These are phyloP conservation scores for Mormoops blainvillei DNA, from an alignment of 2,113 vertebrate genomes.

Conservation along the genomic window DNA sequence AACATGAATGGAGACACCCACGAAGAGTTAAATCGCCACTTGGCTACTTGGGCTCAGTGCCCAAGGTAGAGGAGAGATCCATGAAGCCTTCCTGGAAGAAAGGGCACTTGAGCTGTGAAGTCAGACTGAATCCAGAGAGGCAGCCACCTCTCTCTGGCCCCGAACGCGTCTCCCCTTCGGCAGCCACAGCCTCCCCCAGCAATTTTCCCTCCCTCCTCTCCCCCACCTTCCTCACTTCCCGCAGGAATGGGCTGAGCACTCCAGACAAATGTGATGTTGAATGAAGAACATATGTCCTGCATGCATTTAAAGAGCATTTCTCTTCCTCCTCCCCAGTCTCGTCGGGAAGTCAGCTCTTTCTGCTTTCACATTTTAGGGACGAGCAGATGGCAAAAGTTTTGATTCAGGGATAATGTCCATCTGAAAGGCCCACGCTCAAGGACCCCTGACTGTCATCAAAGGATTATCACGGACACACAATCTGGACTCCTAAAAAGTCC, in stretches of 20 bases:
- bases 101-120: neutral
- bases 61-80: neutral
- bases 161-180: neutral
- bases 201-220: neutral
- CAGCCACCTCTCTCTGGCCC: neutral
- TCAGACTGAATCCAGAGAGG: neutral
- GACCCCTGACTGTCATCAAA: conserved; percentile 76
- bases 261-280: conserved; percentile 62
- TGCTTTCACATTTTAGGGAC: conserved; percentile 77
- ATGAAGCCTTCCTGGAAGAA: neutral
- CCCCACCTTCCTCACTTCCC: neutral
- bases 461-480: conserved; percentile 54
- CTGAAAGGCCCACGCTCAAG: conserved; percentile 78
- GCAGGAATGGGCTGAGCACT: conserved; percentile 62
- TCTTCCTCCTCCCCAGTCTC: conserved; percentile 78
- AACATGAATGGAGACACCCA: neutral
- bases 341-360: conserved; percentile 80
- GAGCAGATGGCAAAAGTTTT: conserved; percentile 83
- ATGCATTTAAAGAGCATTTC: conserved; percentile 80
- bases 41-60: neutral
- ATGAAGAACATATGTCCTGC: conserved; percentile 78
- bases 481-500: conserved; percentile 68
- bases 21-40: neutral
- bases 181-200: neutral
- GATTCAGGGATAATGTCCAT: conserved; percentile 81